Conservation (phyloP, 2,113 vertebrate species). For the Eubucco bourcierii region DNA sequence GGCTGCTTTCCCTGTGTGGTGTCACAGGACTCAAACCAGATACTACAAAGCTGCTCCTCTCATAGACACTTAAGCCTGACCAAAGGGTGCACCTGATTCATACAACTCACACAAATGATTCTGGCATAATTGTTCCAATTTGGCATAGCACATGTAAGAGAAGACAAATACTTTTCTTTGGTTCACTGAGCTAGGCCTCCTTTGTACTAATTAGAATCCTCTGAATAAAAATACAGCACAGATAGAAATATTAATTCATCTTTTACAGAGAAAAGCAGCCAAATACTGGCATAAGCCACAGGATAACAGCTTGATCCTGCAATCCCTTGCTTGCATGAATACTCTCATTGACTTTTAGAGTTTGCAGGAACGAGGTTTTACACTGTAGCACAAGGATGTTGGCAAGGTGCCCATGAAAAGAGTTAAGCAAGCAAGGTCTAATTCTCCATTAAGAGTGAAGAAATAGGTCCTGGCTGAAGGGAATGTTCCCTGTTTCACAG, state of each 20-base stretch:
- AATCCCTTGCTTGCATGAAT: conserved; percentile 52
- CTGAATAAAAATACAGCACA: conserved; percentile 17
- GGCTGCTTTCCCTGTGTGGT: not conserved
- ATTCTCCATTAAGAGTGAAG: conserved; percentile 38
- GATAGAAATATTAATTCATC: conserved; percentile 35
- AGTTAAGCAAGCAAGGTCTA: conserved; percentile 38
- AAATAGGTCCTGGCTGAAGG: conserved; percentile 42
- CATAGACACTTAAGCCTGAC: not conserved
- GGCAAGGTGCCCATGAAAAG: conserved; percentile 18
- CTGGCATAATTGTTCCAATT: not conserved
- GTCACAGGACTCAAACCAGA: not conserved
- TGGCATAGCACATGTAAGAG: not conserved
- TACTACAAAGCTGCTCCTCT: not conserved
- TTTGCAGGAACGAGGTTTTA: not conserved
- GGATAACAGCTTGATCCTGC: conserved; percentile 56
- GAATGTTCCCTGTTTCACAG: not conserved
- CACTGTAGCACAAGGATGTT: not conserved
- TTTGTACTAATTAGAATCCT: conserved; percentile 50
- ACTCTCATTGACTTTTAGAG: conserved; percentile 43
- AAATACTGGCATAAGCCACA: conserved; percentile 37
- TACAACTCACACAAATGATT: not conserved
- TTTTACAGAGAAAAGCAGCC: conserved; percentile 26
- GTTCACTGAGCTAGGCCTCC: not conserved
- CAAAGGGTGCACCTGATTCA: not conserved
- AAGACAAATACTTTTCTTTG: conserved; percentile 29